phyloP scores from a whole-genome alignment of 2,888 invertebrate genomes.

The Slavum lentiscoides region DNA sequence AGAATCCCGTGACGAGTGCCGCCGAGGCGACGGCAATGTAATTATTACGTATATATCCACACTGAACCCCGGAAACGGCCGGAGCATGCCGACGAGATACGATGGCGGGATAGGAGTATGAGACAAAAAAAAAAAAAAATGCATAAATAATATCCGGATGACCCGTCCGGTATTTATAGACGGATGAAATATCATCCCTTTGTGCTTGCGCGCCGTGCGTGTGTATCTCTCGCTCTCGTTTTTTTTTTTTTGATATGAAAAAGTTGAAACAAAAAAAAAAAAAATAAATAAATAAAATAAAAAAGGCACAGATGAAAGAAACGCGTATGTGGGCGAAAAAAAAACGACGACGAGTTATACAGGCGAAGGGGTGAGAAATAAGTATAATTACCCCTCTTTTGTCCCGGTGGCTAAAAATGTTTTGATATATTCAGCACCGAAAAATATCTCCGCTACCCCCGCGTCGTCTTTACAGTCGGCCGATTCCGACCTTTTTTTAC shows the following conservation, averaged over 20 bases:
- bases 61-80: slow-evolving; percentile 31
- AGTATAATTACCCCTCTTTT: slow-evolving; percentile 53
- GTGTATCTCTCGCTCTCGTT: slow-evolving; percentile 21
- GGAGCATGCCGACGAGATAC: slow-evolving; percentile 45
- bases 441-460: slow-evolving; percentile 53
- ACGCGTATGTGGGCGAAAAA: slow-evolving; percentile 52
- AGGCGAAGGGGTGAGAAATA: slow-evolving; percentile 50
- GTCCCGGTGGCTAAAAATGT: slow-evolving; percentile 53
- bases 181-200: slow-evolving; percentile 53
- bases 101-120: slow-evolving; percentile 31
- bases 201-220: slow-evolving; percentile 12
- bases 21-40: slow-evolving; percentile 29
- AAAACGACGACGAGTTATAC: slow-evolving; percentile 16
- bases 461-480: slow-evolving; percentile 50
- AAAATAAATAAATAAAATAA: too few relatives aligned
- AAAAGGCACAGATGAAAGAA: slow-evolving; percentile 52
- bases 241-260: slow-evolving; percentile 47
- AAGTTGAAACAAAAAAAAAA: slow-evolving; percentile 46
- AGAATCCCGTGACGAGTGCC: background rate
- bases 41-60: slow-evolving; percentile 15
- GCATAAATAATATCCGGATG: slow-evolving; percentile 53
- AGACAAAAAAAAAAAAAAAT: slow-evolving; percentile 38
- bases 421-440: slow-evolving; percentile 53
- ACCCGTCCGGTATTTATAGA: slow-evolving; percentile 53
- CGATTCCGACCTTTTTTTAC: slow-evolving; percentile 54